phyloP scores from a whole-genome alignment of 2,113 vertebrate species.

The Pelecanoides urinatrix region DNA sequence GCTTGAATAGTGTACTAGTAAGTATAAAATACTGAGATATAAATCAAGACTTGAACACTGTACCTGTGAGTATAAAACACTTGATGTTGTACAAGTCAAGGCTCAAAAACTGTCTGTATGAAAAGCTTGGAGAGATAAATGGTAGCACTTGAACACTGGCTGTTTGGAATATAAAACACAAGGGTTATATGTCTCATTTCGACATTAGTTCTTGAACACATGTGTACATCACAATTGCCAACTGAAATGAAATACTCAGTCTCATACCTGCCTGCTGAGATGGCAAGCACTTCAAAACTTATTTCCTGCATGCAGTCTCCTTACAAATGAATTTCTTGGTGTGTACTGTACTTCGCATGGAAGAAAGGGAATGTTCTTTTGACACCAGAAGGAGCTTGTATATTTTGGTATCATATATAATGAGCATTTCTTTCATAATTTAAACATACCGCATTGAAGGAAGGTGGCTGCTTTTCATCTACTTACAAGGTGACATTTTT shows the following conservation, averaged over 20 bases:
- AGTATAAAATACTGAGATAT: conserved; percentile 20
- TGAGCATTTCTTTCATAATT: neutral
- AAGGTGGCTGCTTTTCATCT: neutral
- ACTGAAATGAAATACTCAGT: neutral
- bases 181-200: neutral
- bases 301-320: neutral
- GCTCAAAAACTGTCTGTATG: conserved; percentile 1
- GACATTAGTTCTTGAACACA: neutral
- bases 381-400: neutral
- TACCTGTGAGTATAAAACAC: conserved; percentile 61
- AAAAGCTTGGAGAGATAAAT: conserved; percentile 50
- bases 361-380: neutral
- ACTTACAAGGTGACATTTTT: neutral
- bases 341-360: neutral
- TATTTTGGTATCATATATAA: neutral
- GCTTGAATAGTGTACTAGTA: neutral
- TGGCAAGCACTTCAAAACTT: neutral
- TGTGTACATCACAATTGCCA: neutral
- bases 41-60: conserved; percentile 43
- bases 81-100: conserved; percentile 30
- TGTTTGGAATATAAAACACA: conserved; percentile 22
- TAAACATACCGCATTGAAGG: neutral
- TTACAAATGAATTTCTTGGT: neutral
- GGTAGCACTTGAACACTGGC: neutral
- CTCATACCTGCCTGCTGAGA: neutral